Evolutionary conservation across 2,888 invertebrate species (phyloP), one percentile per base, ranked within the genome.

Genomic region (Andricus quercusramuli): DNA sequence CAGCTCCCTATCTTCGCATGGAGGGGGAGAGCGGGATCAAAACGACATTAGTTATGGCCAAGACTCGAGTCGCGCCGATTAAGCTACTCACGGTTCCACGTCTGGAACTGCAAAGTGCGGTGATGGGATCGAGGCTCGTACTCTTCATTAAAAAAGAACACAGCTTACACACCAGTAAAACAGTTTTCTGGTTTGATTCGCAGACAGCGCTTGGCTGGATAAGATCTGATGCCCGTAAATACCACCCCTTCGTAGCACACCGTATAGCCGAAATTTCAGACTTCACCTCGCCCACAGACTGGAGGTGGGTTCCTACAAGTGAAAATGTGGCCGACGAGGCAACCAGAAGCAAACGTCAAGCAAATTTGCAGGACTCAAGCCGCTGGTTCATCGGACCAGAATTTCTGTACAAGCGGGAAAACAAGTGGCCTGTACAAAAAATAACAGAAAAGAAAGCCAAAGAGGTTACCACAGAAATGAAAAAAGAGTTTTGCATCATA

Each of bases 311-410:
- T 0, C 80, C 85, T 1, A 80, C 86, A 3, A 68, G 78, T 15
- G 37, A 78, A 5, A 87, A 87, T 77, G 70, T 84, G 0, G 86
- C 86, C 0, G 86, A 87, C 64, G 82, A 82, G 8, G 84, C 85
- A 37, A 80, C 79, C 0, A 62, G 79, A 68, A 41, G 66, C 8
- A 32, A 37, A n/a, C 32, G 56, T 1, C 22, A 68, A 29, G 37
- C 41, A 17, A 15, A 15, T 8, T 37, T 51, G 8, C 20, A 64
- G 2, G 13, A 62, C 1, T 56, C 76, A 2, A 56, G 64, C 9
- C 59, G 59, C 17, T 82, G 80, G 79, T 79, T 79, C 11, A 22
- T 8, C 0, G 79, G 80, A n/a, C 80, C 80, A 0, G 13, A 32
- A 0, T 82, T 82, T 44, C 17, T 82, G 41, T 1, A 47, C 1